Base-by-base conservation (phyloP, 2,113 vertebrate species). In the Melospiza melodia region DNA sequence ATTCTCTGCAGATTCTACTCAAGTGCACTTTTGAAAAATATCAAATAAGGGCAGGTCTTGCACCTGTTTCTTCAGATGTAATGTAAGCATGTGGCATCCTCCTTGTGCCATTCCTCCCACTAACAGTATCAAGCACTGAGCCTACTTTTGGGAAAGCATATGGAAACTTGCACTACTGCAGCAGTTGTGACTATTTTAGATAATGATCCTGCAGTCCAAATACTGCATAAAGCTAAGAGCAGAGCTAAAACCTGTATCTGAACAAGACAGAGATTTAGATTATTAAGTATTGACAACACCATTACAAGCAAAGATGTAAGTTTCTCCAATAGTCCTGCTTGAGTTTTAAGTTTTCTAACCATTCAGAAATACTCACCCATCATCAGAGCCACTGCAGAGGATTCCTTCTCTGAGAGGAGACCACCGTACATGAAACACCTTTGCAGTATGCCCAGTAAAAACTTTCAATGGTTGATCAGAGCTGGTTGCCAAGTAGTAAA, bases 341-440 rank as follows among this genome's bases (percentile, higher is more conserved):
- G 15, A 78, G 48, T 9, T 75, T 75, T 31, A 73, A 74, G 23
- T 63, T 82, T 73, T 55, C 19, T 48, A 41, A 51, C 9, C 81
- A 37, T 58, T 65, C 33, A 84, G 72, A 84, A 69, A 57, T 63
- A 95, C 95, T 65, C 84, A 99, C 99, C 99, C 98, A 14, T 99
- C 99, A 92, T 99, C 99, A 51, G 99, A 99, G 75, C 99, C 99
- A 31, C 99, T 99, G 95, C 99, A 99, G 65, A 99, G 98, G 90
- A 99, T 99, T n/a, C 99, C 99, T 95, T 99, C 99, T 94, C 99
- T 98, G 73, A 99, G 98, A 14, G 99, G 99, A 77, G 99, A 99
- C 99, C 99, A 99, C 37, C 99, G 98, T 3, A 99, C 99, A 25
- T 99, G 99, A 94, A 99, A 99, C 23, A 99, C 99, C 93, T 99